These are phyloP conservation scores for Mastomys natalensis DNA, from an alignment of 2,113 vertebrate species.

Conservation along the genomic window DNA sequence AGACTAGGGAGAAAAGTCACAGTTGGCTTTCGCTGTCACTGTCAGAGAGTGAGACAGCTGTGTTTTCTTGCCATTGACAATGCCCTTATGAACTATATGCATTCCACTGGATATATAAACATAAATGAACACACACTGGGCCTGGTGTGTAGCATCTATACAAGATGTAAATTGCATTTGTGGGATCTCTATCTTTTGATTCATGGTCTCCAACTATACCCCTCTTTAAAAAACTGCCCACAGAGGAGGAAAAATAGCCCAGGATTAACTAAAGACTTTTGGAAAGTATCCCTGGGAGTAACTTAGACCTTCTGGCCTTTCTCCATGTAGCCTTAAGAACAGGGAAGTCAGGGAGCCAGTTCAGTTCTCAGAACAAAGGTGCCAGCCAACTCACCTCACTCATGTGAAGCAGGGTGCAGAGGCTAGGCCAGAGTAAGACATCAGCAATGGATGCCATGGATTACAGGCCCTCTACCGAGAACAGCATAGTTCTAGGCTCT, in stretches of 20 bases:
- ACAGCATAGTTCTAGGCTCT: not conserved
- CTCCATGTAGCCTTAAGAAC: not conserved
- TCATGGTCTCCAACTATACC: not conserved
- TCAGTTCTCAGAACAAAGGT: not conserved
- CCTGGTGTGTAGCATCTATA: not conserved
- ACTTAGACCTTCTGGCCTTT: not conserved
- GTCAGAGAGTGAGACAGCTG: not conserved
- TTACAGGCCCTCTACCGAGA: not conserved
- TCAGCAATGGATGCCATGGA: not conserved
- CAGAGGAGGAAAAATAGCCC: not conserved
- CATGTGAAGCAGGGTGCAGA: not conserved
- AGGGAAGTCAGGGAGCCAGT: not conserved
- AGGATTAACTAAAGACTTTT: not conserved
- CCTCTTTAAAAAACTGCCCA: not conserved
- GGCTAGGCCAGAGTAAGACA: no score
- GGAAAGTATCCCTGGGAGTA: not conserved
- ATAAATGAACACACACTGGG: not conserved
- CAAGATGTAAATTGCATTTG: not conserved
- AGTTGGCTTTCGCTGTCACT: not conserved
- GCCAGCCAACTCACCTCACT: not conserved
- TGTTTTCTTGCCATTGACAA: not conserved
- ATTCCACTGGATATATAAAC: not conserved
- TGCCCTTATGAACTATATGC: not conserved
- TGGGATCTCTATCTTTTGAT: not conserved
- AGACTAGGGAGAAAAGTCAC: conserved; percentile 10